Base-by-base conservation (phyloP, 2,888 invertebrate genomes). In the Sphaeridia pumilis region DNA sequence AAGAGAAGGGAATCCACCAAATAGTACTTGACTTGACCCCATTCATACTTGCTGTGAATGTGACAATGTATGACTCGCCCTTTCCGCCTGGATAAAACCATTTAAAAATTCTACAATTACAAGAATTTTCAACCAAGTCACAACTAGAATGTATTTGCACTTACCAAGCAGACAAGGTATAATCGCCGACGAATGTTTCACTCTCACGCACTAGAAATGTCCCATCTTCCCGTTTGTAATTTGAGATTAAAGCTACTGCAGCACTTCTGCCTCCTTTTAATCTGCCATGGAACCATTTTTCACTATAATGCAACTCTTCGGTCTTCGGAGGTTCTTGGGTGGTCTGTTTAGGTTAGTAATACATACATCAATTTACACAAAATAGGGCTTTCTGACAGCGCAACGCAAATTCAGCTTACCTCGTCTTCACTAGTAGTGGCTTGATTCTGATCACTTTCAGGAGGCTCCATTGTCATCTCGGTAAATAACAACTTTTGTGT, bases 131-230 rank as follows among this genome's bases (percentile, higher is more conserved):
- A n/a, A n/a, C n/a, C n/a, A n/a, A n/a, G n/a, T n/a, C n/a, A n/a
- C n/a, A n/a, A n/a, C n/a, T n/a, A n/a, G n/a, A n/a, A n/a, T n/a
- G n/a, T n/a, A n/a, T n/a, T n/a, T n/a, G 68, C n/a, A n/a, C n/a
- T 67, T 66, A 75, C 90, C 88, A 90, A 72, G 95, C 94, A 0
- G 93, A 94, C 25, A 95, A 73, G 58, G 92, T 90, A 69, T 92
- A 94, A 70, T 94, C 94, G 0, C 94, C 94, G 0, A 93, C 88
- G 72, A 94, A 94, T 0, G 93, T 94, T 25, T 90, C 90, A 69
- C 93, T 92, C 65, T 90, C 88, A 27, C 94, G 76, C 0, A 95
- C 94, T 26, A 93, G 75, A 70, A 93, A 93, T 0, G 90, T 89
- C 0, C 92, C 93, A 69, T 92, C 89, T 0, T 90, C 90, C 68